phyloP scores from a whole-genome alignment of 2,797 vertebrate genomes.

The Lemur catta region DNA sequence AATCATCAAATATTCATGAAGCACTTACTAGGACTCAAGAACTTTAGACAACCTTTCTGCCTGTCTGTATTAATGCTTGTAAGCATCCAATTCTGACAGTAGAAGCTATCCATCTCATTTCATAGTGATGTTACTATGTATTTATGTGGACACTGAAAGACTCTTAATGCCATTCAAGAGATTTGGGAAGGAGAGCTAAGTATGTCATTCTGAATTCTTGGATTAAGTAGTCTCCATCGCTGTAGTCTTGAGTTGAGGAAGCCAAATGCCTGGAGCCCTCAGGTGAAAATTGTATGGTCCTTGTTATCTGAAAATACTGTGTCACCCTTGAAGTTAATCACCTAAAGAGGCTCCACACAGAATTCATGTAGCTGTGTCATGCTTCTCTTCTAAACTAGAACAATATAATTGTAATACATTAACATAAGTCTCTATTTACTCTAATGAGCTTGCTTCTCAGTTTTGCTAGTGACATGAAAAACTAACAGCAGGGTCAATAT shows the following conservation, averaged over 20 bases:
- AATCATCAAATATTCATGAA: neutral
- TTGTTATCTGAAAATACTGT: conserved; percentile 43
- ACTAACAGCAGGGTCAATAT: conserved; percentile 52
- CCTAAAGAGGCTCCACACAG: conserved; percentile 35
- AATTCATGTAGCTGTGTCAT: conserved; percentile 30
- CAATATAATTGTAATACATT: conserved; percentile 63
- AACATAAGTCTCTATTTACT: conserved; percentile 67
- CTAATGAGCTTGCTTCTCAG: conserved; percentile 65
- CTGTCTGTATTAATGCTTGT: neutral
- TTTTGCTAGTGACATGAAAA: conserved; percentile 57
- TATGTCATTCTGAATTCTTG: neutral
- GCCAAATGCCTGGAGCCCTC: neutral
- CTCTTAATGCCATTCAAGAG: neutral
- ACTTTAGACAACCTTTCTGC: neutral
- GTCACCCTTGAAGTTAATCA: conserved; percentile 58
- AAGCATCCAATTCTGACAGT: neutral
- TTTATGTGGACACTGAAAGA: neutral
- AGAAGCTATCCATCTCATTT: neutral
- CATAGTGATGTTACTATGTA: neutral
- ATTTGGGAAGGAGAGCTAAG: neutral
- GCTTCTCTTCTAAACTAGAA: conserved; percentile 48
- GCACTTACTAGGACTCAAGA: neutral
- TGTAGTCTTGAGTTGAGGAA: neutral
- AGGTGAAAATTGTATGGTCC: conserved; percentile 43
- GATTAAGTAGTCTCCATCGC: neutral